Evolutionary conservation across 2,888 invertebrate genomes (phyloP), one percentile per base, ranked within the genome.

Genomic region (Hirtodrosophila duncani): DNA sequence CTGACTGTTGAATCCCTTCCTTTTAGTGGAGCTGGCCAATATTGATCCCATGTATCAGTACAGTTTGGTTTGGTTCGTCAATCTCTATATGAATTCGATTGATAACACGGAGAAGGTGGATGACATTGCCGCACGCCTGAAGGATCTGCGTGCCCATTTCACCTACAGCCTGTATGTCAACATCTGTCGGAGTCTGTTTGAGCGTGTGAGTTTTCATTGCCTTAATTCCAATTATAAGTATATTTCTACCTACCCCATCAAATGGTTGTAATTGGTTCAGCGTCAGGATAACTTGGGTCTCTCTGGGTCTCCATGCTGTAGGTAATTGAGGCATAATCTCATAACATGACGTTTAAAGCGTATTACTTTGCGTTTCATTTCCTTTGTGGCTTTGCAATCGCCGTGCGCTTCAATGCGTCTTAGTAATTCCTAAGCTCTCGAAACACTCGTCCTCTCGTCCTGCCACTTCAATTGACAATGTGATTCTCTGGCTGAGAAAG

Each of bases 41-140:
- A 95, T 98, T 65, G 97, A 98, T 88, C 97, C 97, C 1, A 98
- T 98, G 98, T 98, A 98, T 87, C 97, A 98, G 85, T 98, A 97
- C 86, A 97, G 97, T 0, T 88, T 98, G 70, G 91, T 91, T 1
- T 98, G 98, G 98, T 98, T 97, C 85, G 94, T 98, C 79, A 93
- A 94, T 67, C 89, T 98, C 17, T 98, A 94, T 85, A 92, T 92
- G 69, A 88, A 91, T 33, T 91, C 95, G 11, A 97, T 98, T 52
- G 95, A 96, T 67, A 93, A 94, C 69, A 94, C 95, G 0, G 94
- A 94, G 75, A 92, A 92, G 71, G 91, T 91, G n/a, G 96, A 97
- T 62, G 92, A 93, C 61, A 92, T 98, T 7, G 88, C 89, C 0
- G 89, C 91, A 60, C 90, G 97, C 36, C 88, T 97, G 21, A 86